Conservation (phyloP, 2,113 vertebrate species). For the Pachyramphus minor region DNA sequence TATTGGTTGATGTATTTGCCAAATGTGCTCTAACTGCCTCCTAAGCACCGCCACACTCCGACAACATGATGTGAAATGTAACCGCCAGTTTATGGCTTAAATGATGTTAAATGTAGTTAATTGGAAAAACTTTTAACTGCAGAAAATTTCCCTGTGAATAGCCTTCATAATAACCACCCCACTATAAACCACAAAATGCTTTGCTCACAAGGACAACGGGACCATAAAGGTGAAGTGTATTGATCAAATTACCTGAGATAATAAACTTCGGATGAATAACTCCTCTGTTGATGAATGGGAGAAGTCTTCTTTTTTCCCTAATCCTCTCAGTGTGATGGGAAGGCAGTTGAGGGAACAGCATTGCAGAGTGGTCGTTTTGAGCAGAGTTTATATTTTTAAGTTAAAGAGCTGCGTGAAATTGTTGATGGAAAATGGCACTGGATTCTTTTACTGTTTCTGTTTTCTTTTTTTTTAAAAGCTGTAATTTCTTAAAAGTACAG, state of each 20-base stretch:
- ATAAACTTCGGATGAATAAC: constrained; percentile 68
- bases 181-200: constrained; percentile 65
- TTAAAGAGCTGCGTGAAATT: background rate
- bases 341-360: background rate
- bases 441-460: background rate
- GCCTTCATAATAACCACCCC: constrained; percentile 64
- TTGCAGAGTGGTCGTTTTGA: background rate
- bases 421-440: background rate
- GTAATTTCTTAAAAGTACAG: background rate
- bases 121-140: constrained; percentile 70
- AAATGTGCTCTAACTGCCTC: background rate
- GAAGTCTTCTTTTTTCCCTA: constrained; percentile 9
- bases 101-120: constrained; percentile 66
- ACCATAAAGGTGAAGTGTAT: constrained; percentile 71
- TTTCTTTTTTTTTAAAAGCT: background rate
- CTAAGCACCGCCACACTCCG: background rate
- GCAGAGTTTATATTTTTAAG: constrained; percentile 20
- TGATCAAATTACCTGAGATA: constrained; percentile 68
- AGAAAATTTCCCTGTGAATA: constrained; percentile 62
- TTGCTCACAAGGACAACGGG: constrained; percentile 66
- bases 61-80: constrained; percentile 33
- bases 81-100: constrained; percentile 36
- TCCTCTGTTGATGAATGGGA: constrained; percentile 65
- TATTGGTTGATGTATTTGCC: background rate
- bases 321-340: background rate